Evolutionary conservation across 2,113 vertebrate genomes (phyloP).

Genomic region (Platichthys flesus): DNA sequence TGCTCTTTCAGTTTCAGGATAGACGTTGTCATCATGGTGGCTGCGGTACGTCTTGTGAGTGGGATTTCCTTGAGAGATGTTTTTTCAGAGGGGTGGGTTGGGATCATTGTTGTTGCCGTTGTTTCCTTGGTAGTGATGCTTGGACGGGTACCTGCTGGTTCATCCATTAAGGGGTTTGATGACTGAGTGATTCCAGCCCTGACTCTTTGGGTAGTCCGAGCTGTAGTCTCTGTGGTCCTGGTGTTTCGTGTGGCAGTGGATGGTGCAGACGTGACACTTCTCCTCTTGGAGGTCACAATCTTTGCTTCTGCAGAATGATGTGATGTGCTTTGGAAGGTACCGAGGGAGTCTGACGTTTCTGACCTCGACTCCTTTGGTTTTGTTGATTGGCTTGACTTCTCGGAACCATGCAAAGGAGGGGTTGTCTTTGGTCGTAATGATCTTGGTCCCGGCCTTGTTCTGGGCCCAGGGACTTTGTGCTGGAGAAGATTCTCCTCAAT

Average conservation of each 20-base stretch:
- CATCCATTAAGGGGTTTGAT: background rate
- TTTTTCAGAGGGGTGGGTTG: conserved; percentile 1
- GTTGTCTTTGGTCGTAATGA: conserved; percentile 43
- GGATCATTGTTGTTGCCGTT: conserved; percentile 1
- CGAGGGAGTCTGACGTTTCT: background rate
- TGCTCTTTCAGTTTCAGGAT: conserved; percentile 13
- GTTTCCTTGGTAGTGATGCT: conserved; percentile 23
- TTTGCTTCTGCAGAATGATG: background rate
- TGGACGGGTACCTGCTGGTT: conserved; percentile 11
- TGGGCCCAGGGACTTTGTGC: conserved; percentile 70
- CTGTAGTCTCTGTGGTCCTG: conserved; percentile 6
- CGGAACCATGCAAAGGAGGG: background rate
- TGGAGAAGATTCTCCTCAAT: conserved; percentile 93
- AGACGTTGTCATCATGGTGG: background rate
- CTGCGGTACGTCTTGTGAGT: conserved; percentile 5
- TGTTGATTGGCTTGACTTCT: conserved; percentile 19
- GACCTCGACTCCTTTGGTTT: conserved; percentile 36
- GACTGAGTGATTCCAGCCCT: conserved; percentile 1
- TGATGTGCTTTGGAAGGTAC: background rate
- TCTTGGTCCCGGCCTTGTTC: conserved; percentile 56
- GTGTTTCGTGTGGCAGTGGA: background rate
- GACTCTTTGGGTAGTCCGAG: conserved; percentile 34
- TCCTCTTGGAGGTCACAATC: conserved; percentile 4
- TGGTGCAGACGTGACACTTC: background rate
- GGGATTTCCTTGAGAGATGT: conserved; percentile 1